phyloP scores from a whole-genome alignment of 2,797 vertebrate genomes.

The Mormyrus proboscirostris region DNA sequence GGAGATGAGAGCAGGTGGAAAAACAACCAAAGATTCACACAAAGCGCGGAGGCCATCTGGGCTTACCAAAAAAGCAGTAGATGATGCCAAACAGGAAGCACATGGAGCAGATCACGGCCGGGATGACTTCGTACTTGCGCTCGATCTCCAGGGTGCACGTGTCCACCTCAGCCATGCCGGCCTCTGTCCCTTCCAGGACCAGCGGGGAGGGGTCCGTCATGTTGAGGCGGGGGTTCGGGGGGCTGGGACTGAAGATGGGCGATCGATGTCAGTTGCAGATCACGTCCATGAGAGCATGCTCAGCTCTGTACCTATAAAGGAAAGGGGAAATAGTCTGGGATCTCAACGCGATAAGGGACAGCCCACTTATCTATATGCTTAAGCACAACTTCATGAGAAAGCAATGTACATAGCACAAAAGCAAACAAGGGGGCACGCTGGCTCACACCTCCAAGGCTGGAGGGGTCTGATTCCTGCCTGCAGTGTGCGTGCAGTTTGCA shows the following conservation, averaged over 20 bases:
- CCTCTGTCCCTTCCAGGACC: conserved; percentile 53
- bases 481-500: not conserved
- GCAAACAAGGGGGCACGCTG: not conserved
- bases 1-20: not conserved
- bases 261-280: conserved; percentile 8
- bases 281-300: not conserved
- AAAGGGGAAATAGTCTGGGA: not conserved
- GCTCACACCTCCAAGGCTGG: not conserved
- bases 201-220: conserved; percentile 56
- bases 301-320: conserved; percentile 50
- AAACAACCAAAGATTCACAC: not conserved
- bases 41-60: not conserved
- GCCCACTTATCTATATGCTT: conserved; percentile 12
- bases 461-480: not conserved
- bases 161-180: conserved; percentile 43
- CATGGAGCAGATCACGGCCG: conserved; percentile 65
- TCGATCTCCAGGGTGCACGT: conserved; percentile 61
- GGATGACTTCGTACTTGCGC: conserved; percentile 63
- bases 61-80: conserved; percentile 80
- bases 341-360: not conserved
- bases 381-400: not conserved
- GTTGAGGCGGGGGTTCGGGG: conserved; percentile 21
- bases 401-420: not conserved
- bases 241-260: not conserved
- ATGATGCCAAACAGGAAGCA: conserved; percentile 73